Conservation (phyloP, 2,797 vertebrate genomes). For the Rhincodon typus region DNA sequence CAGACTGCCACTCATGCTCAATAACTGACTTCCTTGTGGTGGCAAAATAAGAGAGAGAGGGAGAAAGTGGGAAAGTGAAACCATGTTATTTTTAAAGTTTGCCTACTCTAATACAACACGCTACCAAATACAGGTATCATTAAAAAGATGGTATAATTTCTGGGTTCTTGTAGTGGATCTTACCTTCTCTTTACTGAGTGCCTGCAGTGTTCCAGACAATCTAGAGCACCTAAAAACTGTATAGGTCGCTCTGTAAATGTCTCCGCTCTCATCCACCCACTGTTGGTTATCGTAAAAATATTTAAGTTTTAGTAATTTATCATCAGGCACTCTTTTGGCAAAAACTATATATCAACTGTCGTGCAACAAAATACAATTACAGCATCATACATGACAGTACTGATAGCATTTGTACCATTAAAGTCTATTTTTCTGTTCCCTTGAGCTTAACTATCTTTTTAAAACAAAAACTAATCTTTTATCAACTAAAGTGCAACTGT, state of each 20-base stretch:
- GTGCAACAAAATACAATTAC: not conserved
- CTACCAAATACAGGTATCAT: not conserved
- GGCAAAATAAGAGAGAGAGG: too few relatives aligned
- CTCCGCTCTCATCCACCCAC: slow-evolving; percentile 73
- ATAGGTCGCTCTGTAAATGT: slow-evolving; percentile 82
- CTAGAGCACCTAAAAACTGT: slow-evolving; percentile 75
- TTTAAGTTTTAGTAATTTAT: not conserved
- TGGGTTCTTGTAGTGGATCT: slow-evolving; percentile 7
- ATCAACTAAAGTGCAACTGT: too few relatives aligned
- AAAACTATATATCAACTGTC: not conserved
- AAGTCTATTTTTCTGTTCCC: not conserved
- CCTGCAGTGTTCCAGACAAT: slow-evolving; percentile 72
- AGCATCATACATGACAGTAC: not conserved
- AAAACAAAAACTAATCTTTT: not conserved
- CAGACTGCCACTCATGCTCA: too few relatives aligned
- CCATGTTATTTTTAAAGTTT: not conserved
- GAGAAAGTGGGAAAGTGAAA: too few relatives aligned
- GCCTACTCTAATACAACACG: not conserved
- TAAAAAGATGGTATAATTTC: not conserved
- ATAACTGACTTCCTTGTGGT: too few relatives aligned
- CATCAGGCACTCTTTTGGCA: not conserved
- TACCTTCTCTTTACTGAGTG: slow-evolving; percentile 72
- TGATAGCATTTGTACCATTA: not conserved
- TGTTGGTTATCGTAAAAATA: slow-evolving; percentile 50
- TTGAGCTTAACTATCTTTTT: not conserved